phyloP scores from a whole-genome alignment of 2,888 invertebrate species.

The Synanthedon tipuliformis region DNA sequence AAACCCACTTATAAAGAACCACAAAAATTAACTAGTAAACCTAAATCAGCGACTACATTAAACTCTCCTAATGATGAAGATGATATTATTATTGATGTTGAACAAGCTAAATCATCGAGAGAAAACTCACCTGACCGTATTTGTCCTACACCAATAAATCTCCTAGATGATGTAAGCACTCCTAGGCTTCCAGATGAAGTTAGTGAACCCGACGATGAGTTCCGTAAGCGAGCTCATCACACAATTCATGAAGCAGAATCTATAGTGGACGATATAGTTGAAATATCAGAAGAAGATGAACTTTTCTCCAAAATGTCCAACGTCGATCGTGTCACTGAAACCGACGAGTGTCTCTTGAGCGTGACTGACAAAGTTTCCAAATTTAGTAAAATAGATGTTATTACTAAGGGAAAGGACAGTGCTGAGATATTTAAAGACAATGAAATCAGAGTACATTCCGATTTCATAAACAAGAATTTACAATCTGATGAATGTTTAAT shows the following conservation, averaged over 20 bases:
- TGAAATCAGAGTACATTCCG: conserved; percentile 55
- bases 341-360: conserved; percentile 64
- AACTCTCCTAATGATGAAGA: conserved; percentile 67
- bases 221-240: conserved; percentile 41
- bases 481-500: conserved; percentile 73
- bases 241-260: conserved; percentile 72
- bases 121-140: conserved; percentile 81
- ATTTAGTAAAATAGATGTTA: conserved; percentile 49
- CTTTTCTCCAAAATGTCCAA: conserved; percentile 46
- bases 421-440: conserved; percentile 34
- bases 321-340: conserved; percentile 38
- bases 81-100: conserved; percentile 76
- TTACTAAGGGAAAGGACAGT: conserved; percentile 33
- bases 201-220: conserved; percentile 79
- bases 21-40: conserved; percentile 45
- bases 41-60: conserved; percentile 61
- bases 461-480: conserved; percentile 59
- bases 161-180: conserved; percentile 68
- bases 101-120: conserved; percentile 79
- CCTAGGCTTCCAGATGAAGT: conserved; percentile 81
- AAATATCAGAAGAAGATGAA: conserved; percentile 66
- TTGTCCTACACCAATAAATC: conserved; percentile 74
- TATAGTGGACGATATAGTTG: conserved; percentile 68
- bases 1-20: conserved; percentile 33
- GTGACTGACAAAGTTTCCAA: conserved; percentile 70